Percentiles rank a stretch among this genome's conserved stretches.
Conservation (phyloP, 2,113 vertebrate genomes). For the Caranx ignobilis region DNA sequence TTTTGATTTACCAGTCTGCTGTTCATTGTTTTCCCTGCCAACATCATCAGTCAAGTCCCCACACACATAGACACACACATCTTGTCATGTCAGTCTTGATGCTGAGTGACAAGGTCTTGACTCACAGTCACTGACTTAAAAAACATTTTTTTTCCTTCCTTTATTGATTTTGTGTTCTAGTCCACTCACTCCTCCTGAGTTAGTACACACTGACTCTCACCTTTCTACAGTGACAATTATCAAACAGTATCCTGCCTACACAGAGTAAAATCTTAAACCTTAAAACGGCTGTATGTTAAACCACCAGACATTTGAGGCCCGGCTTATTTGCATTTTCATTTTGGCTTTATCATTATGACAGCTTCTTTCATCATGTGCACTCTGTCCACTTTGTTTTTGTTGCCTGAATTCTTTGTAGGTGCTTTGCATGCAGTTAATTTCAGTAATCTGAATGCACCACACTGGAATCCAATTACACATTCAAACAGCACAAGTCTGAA, state of each 20-base stretch:
- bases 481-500: background rate
- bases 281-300: background rate
- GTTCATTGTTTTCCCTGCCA: slow-evolving; percentile 42
- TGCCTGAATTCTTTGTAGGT: background rate
- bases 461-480: too few species aligned
- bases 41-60: slow-evolving; percentile 39
- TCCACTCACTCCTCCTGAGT: background rate
- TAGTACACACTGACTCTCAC: slow-evolving; percentile 7
- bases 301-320: background rate
- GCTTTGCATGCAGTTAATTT: too few species aligned
- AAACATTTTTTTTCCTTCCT: background rate
- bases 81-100: slow-evolving; percentile 35
- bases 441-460: background rate
- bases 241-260: background rate
- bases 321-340: background rate
- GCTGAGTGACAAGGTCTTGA: slow-evolving; percentile 24
- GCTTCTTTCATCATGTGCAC: background rate
- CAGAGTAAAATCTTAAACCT: background rate
- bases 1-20: slow-evolving; percentile 28
- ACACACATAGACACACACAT: slow-evolving; percentile 10
- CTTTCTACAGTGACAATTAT: background rate
- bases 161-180: slow-evolving; percentile 27
- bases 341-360: background rate
- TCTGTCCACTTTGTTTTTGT: background rate
- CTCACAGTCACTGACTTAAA: background rate